phyloP scores from a whole-genome alignment of 35 echinoderm and acorn worm genomes.

The Acanthaster planci region DNA sequence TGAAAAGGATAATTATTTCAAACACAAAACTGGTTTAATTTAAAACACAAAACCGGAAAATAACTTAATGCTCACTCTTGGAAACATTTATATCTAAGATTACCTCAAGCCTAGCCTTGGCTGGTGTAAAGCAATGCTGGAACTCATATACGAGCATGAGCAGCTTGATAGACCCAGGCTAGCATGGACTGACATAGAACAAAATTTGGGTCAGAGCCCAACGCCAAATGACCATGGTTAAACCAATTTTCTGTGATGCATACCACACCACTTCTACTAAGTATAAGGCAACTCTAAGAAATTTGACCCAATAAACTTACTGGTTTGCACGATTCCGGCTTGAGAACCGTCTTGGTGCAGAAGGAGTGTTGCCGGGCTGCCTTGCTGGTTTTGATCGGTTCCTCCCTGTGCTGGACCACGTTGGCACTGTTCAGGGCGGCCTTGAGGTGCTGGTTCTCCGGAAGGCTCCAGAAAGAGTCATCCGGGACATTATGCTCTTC shows the following conservation, averaged over 20 bases:
- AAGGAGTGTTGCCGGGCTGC: conserved; percentile 54
- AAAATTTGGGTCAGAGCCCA: too few relatives aligned
- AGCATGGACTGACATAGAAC: too few relatives aligned
- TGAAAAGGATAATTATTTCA: not conserved
- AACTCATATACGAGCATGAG: too few relatives aligned
- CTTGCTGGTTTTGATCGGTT: conserved; percentile 32
- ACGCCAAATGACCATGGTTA: too few relatives aligned
- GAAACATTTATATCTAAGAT: too few relatives aligned
- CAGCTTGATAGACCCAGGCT: too few relatives aligned
- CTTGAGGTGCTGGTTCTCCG: conserved; percentile 54
- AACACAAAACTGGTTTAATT: not conserved
- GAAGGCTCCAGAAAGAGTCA: conserved; percentile 73
- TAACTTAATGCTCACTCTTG: too few relatives aligned
- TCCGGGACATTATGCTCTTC: conserved; percentile 26
- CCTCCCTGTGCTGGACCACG: not conserved
- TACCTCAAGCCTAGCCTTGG: too few relatives aligned
- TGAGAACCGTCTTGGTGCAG: conserved; percentile 92
- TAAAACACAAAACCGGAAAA: too few relatives aligned
- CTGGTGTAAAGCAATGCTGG: too few relatives aligned
- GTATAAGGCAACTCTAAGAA: not conserved
- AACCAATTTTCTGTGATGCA: too few relatives aligned
- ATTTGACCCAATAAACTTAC: conserved; percentile 44
- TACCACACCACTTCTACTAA: too few relatives aligned
- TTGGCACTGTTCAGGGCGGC: conserved; percentile 10
- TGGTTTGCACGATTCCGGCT: conserved; percentile 89